Percentiles rank a stretch among this genome's conserved stretches.
These are phyloP conservation scores for Crocallis elinguaria DNA, from an alignment of 2,888 invertebrate genomes.

Conservation along the genomic window DNA sequence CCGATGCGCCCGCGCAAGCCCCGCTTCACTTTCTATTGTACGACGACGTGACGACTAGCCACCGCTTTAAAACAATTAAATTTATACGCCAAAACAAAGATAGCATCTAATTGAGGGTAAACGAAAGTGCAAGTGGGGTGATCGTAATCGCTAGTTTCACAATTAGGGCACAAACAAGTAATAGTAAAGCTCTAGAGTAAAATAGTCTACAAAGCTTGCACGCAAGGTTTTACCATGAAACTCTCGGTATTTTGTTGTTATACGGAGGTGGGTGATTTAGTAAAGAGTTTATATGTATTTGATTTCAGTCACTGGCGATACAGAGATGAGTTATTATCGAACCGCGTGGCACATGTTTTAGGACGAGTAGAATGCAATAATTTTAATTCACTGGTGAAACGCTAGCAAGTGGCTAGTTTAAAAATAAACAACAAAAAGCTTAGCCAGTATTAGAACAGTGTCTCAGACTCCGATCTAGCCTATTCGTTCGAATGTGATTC, in stretches of 20 bases:
- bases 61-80: conserved; percentile 42
- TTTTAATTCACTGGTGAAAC: conserved; percentile 1
- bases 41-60: conserved; percentile 53
- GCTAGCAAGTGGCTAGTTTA: conserved; percentile 25
- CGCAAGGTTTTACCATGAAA: conserved; percentile 7
- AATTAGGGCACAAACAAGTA: conserved; percentile 32
- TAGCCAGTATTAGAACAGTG: background rate
- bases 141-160: conserved; percentile 30
- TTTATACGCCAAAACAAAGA: conserved; percentile 32
- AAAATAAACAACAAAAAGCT: conserved; percentile 33
- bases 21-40: conserved; percentile 82
- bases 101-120: conserved; percentile 24
- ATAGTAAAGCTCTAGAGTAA: conserved; percentile 4
- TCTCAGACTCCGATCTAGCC: background rate
- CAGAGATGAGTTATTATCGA: background rate
- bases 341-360: background rate
- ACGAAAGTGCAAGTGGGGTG: conserved; percentile 31
- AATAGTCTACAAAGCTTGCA: conserved; percentile 15
- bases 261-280: too few relatives aligned
- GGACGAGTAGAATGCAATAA: conserved; percentile 2
- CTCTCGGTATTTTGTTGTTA: too few relatives aligned
- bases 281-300: conserved; percentile 1
- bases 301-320: background rate
- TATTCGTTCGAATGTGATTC: conserved; percentile 20
- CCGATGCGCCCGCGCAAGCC: conserved; percentile 71